phyloP scores from a whole-genome alignment of 1,140 invertebrate species.

The Frieseomelitta varia region DNA sequence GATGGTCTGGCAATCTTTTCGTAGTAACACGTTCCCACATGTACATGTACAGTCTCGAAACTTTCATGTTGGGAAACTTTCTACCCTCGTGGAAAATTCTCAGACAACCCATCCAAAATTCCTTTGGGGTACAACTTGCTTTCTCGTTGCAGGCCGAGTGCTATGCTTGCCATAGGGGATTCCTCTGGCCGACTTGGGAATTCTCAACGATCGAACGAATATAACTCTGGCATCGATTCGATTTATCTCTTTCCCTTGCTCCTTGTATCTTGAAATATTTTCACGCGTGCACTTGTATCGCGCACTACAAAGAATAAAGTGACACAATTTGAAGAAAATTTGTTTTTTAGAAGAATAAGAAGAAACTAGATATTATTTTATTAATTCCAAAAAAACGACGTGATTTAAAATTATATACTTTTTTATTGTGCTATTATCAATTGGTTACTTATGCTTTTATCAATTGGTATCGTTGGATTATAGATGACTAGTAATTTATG shows the following conservation, averaged over 20 bases:
- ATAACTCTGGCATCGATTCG: background rate
- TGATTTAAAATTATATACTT: too few relatives aligned
- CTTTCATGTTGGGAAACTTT: background rate
- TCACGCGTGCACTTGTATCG: background rate
- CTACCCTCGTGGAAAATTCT: conserved; percentile 16
- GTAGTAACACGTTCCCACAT: too few relatives aligned
- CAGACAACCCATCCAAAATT: conserved; percentile 28
- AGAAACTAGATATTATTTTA: too few relatives aligned
- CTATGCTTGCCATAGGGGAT: conserved; percentile 21
- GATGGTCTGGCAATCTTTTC: background rate
- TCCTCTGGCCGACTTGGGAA: conserved; percentile 6
- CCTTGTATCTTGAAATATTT: background rate
- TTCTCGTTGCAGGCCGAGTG: background rate
- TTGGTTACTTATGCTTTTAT: too few relatives aligned
- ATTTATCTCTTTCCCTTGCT: background rate
- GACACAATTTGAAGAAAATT: too few relatives aligned
- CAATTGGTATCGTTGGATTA: too few relatives aligned
- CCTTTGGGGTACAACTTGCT: conserved; percentile 9
- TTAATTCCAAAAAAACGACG: too few relatives aligned
- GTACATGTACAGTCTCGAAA: conserved; percentile 2
- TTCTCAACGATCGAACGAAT: background rate
- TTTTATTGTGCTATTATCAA: too few relatives aligned
- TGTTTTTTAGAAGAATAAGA: too few relatives aligned
- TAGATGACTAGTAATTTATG: too few relatives aligned
- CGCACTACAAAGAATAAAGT: too few relatives aligned